Base-by-base conservation (phyloP, 2,888 invertebrate genomes). In the Notodonta ziczac region DNA sequence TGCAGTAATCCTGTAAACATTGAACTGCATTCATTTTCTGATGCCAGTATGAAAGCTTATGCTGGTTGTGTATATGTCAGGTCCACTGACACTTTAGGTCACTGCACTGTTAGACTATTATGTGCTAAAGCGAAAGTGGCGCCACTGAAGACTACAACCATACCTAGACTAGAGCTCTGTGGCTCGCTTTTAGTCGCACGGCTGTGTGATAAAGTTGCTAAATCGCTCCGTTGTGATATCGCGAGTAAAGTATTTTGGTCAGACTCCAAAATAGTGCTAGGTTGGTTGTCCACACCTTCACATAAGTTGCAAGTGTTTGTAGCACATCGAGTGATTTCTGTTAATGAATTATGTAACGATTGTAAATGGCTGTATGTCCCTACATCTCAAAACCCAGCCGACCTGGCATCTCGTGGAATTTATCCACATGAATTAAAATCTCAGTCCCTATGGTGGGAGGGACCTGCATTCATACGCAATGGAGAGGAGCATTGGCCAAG, bases 101-200 rank as follows among this genome's bases (percentile, higher is more conserved):
- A 62, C 12, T 52, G 51, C 5, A 59, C 40, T 0, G 59, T 59
- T 6, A 7, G 13, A 16, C 48, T 62, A 7, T 53, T 62, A 10
- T 59, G n/a, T 13, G 58, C 59, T 4, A 62, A 56, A 46, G 58
- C 59, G 0, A 62, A 59, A 48, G 62, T 59, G 12, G 59, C 59
- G 44, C 62, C 59, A 46, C 53, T 62, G 52, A 62, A 62, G 48
- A 14, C 62, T 10, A 44, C 56, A 52, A 62, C 53, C 13, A 62
- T 59, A 46, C 59, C 62, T 46, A 44, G 56, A 2, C 10, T 62
- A 8, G 61, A 62, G 10, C 16, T 62, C 3, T 58, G 55, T n/a
- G 58, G 58, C 14, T 10, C 61, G 14, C 44, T 58, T 10, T 16
- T 58, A 24, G 56, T 39, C 8, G 56, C 59, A 40, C 14, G 52